Evolutionary conservation across 2,888 invertebrate species (phyloP).

Genomic region (Caenorhabditis sp.): DNA sequence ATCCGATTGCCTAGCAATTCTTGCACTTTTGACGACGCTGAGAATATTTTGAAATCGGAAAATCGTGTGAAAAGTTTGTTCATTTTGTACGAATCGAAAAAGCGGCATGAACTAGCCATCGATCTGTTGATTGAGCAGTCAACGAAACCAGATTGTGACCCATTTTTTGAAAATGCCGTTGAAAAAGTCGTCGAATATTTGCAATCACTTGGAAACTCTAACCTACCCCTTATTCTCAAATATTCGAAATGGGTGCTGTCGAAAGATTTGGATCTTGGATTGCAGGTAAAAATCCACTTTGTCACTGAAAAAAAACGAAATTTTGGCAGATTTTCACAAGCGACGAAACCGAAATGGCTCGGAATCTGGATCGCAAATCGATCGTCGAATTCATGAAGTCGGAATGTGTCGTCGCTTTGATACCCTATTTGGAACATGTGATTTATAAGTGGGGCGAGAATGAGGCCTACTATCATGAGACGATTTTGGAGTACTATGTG

Average conservation of each 20-base stretch:
- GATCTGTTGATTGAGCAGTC: slow-evolving; percentile 82
- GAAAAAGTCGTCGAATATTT: slow-evolving; percentile 85
- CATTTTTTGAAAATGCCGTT: slow-evolving; percentile 75
- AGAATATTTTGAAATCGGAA: slow-evolving; percentile 80
- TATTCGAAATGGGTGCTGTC: slow-evolving; percentile 91
- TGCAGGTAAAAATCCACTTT: slow-evolving; percentile 74
- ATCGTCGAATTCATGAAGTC: slow-evolving; percentile 87
- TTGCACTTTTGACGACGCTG: slow-evolving; percentile 92
- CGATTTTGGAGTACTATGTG: slow-evolving; percentile 86
- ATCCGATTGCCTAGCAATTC: slow-evolving; percentile 84
- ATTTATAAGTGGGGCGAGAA: slow-evolving; percentile 88
- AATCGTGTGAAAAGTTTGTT: slow-evolving; percentile 80
- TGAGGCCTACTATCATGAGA: slow-evolving; percentile 87
- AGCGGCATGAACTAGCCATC: slow-evolving; percentile 88
- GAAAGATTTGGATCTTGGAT: slow-evolving; percentile 85
- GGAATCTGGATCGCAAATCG: slow-evolving; percentile 85
- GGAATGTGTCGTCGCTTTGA: slow-evolving; percentile 81
- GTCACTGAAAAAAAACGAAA: background rate
- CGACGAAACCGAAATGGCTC: slow-evolving; percentile 81
- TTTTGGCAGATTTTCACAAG: slow-evolving; percentile 81
- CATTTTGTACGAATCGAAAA: slow-evolving; percentile 92
- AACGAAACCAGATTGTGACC: slow-evolving; percentile 78
- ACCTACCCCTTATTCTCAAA: slow-evolving; percentile 88
- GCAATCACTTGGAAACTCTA: slow-evolving; percentile 75
- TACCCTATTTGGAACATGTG: slow-evolving; percentile 92